Percentiles rank a stretch among this genome's conserved stretches.
phyloP scores from a whole-genome alignment of 2,113 vertebrate genomes.

The Oncorhynchus masou region DNA sequence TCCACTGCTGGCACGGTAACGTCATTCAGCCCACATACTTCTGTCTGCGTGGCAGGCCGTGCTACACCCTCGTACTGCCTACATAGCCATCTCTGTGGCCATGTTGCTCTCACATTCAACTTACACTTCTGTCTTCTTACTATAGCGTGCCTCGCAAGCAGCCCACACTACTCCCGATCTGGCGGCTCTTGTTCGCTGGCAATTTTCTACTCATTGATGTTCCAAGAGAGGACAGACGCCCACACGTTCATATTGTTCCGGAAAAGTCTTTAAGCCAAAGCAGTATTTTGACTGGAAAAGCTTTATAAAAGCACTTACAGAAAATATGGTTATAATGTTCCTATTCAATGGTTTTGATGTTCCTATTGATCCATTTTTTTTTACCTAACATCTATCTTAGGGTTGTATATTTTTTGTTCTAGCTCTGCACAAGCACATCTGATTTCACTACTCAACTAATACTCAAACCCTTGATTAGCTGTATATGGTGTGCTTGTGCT shows the following conservation, averaged over 20 bases:
- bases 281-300: background rate
- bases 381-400: too few relatives aligned
- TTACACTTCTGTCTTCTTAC: background rate
- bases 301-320: background rate
- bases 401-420: too few relatives aligned
- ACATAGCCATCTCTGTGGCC: background rate
- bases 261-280: background rate
- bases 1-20: background rate
- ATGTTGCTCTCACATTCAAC: background rate
- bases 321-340: too few relatives aligned
- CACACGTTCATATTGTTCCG: too few relatives aligned
- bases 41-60: background rate
- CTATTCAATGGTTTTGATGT: too few relatives aligned
- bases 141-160: background rate
- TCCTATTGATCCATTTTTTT: too few relatives aligned
- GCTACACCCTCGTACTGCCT: background rate
- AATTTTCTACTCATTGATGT: background rate
- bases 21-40: background rate
- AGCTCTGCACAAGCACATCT: too few relatives aligned
- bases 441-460: too few relatives aligned
- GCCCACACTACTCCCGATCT: background rate
- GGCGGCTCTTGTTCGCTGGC: background rate
- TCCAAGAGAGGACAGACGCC: background rate
- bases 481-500: too few relatives aligned
- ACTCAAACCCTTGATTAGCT: too few relatives aligned